Base-by-base conservation (phyloP, 2,888 invertebrate species). In the Papilio gigon region DNA sequence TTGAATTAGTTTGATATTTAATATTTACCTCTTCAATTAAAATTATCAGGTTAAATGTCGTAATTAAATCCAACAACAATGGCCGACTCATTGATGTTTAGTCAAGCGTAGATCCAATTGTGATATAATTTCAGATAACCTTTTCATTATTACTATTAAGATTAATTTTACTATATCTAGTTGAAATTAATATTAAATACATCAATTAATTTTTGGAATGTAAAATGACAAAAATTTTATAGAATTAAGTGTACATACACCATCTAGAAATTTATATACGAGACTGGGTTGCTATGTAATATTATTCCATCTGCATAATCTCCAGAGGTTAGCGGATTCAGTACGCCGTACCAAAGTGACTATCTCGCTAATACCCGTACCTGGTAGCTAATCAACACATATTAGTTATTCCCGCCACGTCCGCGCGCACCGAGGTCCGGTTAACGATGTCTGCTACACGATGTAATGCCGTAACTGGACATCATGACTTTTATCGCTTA, bases 371-470 rank as follows among this genome's bases (percentile, higher is more conserved):
- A 59, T 60, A 68, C 71, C 71, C 63, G 74, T 75, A 82, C 81
- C 80, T 81, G 77, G 68, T 74, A 60, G 75, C 75, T 86, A 85
- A 86, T 85, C 83, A 86, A 74, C 68, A 44, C 70, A 64, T 71
- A 79, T 81, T 81, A 79, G 78, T 76, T 77, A 85, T 84, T 80
- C 85, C 58, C 67, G 20, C 40, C 85, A 81, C 84, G 84, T 79
- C 72, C 72, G 25, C 60, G 59, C 27, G 33, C 65, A 53, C 40
- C 67, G 76, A 72, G 77, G 72, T 75, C 75, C 68, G 61, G 42
- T 50, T 65, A 69, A 69, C 69, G 65, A 65, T 56, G 65, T 65
- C 42, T 60, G 60, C 69, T 61, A 69, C 65, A 69, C 53, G 61
- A 53, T 62, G 53, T 65, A 61, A 69, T 69, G 61, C 53, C 17